Evolutionary conservation across 2,797 vertebrate genomes (phyloP).

Genomic region (Gallirallus australis): DNA sequence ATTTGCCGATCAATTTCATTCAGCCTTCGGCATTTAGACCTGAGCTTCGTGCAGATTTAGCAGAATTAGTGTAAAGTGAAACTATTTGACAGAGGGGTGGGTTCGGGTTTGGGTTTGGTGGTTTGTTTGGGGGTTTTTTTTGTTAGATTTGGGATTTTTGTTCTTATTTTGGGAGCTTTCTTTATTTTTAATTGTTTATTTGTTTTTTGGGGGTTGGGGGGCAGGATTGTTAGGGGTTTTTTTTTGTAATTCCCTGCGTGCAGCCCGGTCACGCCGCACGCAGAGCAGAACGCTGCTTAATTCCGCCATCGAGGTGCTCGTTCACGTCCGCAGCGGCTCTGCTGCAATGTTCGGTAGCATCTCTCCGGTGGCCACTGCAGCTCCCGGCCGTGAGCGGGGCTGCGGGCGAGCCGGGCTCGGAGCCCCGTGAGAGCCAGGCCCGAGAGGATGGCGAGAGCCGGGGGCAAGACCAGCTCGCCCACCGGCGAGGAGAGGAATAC

Average conservation of each 20-base stretch:
- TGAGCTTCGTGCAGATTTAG: neutral
- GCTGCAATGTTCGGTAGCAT: neutral
- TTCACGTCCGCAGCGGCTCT: neutral
- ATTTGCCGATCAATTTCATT: neutral
- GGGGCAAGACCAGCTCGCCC: neutral
- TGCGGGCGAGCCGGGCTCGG: neutral
- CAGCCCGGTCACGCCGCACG: neutral
- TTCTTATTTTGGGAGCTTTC: too few relatives aligned
- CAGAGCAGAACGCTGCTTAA: neutral
- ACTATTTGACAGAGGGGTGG: neutral
- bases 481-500: fast-evolving
- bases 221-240: neutral
- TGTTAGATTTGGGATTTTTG: neutral
- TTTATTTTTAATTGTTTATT: neutral
- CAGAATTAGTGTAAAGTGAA: neutral
- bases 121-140: too few relatives aligned
- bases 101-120: too few relatives aligned
- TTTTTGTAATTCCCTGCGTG: neutral
- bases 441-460: neutral
- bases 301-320: neutral
- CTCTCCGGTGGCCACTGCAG: neutral
- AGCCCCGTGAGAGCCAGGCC: neutral
- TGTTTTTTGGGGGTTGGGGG: neutral
- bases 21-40: neutral
- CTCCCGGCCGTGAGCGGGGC: neutral